A percentile compares a stretch with the other conserved stretches of the same genome.
Evolutionary conservation across 2,888 invertebrate species (phyloP).

Genomic region (Lasioglossum oenotherae): DNA sequence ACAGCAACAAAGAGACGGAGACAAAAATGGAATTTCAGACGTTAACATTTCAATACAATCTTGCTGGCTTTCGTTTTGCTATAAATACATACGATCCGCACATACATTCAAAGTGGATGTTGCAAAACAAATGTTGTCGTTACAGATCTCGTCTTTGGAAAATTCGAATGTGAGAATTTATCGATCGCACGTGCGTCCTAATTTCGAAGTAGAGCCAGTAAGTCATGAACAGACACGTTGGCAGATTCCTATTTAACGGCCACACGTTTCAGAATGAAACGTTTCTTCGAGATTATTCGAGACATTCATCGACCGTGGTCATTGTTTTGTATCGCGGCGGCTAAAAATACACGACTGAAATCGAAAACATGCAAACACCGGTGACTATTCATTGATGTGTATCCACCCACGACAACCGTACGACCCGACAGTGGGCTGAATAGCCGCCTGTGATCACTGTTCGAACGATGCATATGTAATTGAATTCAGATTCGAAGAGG

Average conservation of each 20-base stretch:
- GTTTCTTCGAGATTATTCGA: not conserved
- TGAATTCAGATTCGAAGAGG: conserved; percentile 56
- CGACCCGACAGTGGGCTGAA: conserved; percentile 56
- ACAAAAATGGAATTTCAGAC: not conserved
- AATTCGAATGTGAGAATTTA: not conserved
- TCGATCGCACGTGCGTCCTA: not conserved
- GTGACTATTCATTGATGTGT: conserved; percentile 39
- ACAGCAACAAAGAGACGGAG: not conserved
- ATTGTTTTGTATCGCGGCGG: not conserved
- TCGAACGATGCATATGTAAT: conserved; percentile 61
- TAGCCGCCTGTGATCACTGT: conserved; percentile 34
- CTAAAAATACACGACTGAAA: not conserved
- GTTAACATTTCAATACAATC: not conserved
- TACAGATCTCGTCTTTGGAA: not conserved
- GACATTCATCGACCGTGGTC: not conserved
- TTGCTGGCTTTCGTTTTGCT: not conserved
- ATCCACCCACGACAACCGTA: conserved; percentile 43
- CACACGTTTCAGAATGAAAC: not conserved
- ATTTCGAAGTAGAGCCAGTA: not conserved
- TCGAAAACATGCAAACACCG: conserved; percentile 27
- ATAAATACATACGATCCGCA: not conserved
- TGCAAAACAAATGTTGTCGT: not conserved
- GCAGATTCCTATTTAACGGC: not conserved
- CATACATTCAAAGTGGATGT: not conserved
- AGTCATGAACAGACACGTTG: not conserved